Evolutionary conservation across 1,140 invertebrate species (phyloP).

Genomic region (Ips typographus): DNA sequence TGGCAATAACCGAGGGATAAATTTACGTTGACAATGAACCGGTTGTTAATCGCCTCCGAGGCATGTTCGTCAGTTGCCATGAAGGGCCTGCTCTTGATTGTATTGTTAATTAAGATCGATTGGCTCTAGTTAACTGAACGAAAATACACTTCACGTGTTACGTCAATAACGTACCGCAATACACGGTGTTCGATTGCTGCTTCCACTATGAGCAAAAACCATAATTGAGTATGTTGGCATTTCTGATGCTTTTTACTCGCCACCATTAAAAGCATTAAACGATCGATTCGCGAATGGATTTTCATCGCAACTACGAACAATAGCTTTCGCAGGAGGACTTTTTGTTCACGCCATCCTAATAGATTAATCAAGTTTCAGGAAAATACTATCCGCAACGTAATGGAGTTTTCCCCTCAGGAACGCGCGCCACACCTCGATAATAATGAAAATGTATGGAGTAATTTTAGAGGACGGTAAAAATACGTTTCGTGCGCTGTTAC

Average conservation of each 20-base stretch:
- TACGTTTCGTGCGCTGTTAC: constrained; percentile 10
- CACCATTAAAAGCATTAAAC: constrained; percentile 11
- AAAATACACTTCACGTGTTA: background rate
- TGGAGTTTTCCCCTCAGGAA: constrained; percentile 28
- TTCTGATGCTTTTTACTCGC: background rate
- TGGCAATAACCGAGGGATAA: background rate
- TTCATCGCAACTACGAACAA: constrained; percentile 4
- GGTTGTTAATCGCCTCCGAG: constrained; percentile 10
- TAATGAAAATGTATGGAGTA: constrained; percentile 31
- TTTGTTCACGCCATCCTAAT: constrained; percentile 24
- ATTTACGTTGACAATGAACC: constrained; percentile 8
- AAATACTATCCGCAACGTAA: constrained; percentile 24
- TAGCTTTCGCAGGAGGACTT: constrained; percentile 14
- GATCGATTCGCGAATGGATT: constrained; percentile 3
- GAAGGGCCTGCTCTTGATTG: constrained; percentile 7
- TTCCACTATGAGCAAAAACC: too few relatives aligned
- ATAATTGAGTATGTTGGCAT: background rate
- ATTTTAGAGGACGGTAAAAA: constrained; percentile 25
- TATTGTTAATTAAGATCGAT: background rate
- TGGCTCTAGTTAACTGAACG: background rate
- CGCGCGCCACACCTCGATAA: constrained; percentile 18
- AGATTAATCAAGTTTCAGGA: constrained; percentile 30
- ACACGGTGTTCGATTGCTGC: too few relatives aligned
- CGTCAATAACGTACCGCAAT: too few relatives aligned
- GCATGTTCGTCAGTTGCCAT: constrained; percentile 5